These are phyloP conservation scores for Oncopeltus fasciatus DNA, from an alignment of 1,140 invertebrate species.

Conservation along the genomic window DNA sequence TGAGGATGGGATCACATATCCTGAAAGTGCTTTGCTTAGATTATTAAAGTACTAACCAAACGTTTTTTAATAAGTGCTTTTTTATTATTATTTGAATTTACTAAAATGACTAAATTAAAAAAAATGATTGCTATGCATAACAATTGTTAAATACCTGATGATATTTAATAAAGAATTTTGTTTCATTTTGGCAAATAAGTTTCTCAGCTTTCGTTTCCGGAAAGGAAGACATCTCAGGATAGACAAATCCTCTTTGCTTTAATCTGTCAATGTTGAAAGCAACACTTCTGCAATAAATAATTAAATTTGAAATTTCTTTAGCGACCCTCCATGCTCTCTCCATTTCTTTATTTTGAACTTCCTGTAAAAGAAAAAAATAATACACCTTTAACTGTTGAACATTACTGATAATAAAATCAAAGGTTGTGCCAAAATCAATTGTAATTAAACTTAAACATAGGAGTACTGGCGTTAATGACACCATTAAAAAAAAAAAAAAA, in stretches of 20 bases:
- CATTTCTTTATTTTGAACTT: constrained; percentile 68
- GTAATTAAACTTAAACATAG: too few relatives aligned
- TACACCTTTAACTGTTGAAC: too few relatives aligned
- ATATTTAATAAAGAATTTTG: constrained; percentile 68
- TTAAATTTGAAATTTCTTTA: constrained; percentile 90
- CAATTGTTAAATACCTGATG: constrained; percentile 40
- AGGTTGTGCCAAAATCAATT: too few relatives aligned
- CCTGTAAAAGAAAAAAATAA: constrained; percentile 30
- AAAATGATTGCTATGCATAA: not conserved
- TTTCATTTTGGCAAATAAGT: constrained; percentile 65
- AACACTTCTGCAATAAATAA: constrained; percentile 88
- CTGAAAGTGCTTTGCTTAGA: too few relatives aligned
- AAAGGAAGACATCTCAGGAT: constrained; percentile 87
- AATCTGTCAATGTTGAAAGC: constrained; percentile 58
- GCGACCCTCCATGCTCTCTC: constrained; percentile 79
- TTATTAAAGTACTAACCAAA: too few relatives aligned
- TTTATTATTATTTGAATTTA: not conserved
- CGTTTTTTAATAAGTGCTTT: too few relatives aligned
- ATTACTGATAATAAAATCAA: too few relatives aligned
- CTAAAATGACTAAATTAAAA: not conserved
- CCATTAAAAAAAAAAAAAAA: too few relatives aligned
- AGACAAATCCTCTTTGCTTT: constrained; percentile 51
- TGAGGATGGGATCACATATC: too few relatives aligned
- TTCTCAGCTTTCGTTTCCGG: constrained; percentile 90
- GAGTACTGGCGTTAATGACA: too few relatives aligned